A percentile compares a stretch with the other conserved stretches of the same genome.
Conservation (phyloP, 2,888 invertebrate genomes). For the Rambutsinella grinnellia region DNA sequence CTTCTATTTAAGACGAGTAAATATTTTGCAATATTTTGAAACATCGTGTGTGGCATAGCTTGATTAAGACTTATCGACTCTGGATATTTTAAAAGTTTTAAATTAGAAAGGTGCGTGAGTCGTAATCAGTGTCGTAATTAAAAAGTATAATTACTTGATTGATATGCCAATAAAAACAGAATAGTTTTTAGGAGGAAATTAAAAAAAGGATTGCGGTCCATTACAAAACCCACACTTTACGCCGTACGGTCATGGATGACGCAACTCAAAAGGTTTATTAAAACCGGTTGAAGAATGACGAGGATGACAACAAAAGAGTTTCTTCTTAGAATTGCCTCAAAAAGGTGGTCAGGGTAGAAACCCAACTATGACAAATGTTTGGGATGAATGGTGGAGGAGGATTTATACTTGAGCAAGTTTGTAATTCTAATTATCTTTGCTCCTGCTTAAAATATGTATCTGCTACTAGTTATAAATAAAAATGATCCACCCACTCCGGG, state of each 20-base stretch:
- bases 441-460: background rate
- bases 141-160: too few species aligned
- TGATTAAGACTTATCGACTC: too few species aligned
- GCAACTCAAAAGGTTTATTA: background rate
- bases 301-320: slow-evolving; percentile 12
- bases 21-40: too few species aligned
- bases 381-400: slow-evolving; percentile 20
- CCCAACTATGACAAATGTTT: background rate
- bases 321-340: slow-evolving; percentile 19
- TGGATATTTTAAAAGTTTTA: too few species aligned
- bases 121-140: too few species aligned
- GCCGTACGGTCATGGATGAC: background rate
- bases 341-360: background rate
- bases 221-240: background rate
- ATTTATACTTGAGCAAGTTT: slow-evolving; percentile 30
- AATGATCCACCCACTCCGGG: slow-evolving; percentile 14
- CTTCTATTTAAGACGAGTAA: too few species aligned
- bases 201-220: background rate
- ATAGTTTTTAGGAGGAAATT: background rate
- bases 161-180: slow-evolving; percentile 15
- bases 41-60: too few species aligned
- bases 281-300: background rate
- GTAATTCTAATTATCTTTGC: background rate
- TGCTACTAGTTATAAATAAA: too few species aligned
- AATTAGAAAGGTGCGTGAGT: too few species aligned